phyloP scores from a whole-genome alignment of 64 coral and sea anemone species.

The Montipora foliosa region DNA sequence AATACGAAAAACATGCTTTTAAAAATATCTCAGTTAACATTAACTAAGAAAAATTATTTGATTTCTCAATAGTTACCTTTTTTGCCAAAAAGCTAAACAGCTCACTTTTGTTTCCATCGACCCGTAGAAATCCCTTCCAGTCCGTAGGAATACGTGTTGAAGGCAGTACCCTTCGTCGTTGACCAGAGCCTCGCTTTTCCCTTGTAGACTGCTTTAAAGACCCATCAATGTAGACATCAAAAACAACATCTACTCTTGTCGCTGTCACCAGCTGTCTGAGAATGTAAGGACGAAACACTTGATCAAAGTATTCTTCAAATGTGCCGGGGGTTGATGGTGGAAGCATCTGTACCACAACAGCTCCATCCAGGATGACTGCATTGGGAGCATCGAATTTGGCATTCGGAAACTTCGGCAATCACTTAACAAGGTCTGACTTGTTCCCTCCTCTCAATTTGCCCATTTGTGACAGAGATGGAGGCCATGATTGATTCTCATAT shows the following conservation, averaged over 20 bases:
- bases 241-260: conserved; percentile 40
- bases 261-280: conserved; percentile 32
- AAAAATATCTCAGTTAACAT: neutral
- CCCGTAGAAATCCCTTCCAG: conserved; percentile 43
- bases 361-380: conserved; percentile 62
- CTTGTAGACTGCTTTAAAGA: conserved; percentile 40
- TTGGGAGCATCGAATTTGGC: conserved; percentile 43
- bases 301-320: conserved; percentile 48
- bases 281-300: conserved; percentile 35
- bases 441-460: conserved; percentile 60
- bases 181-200: conserved; percentile 24
- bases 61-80: neutral
- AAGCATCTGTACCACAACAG: conserved; percentile 61
- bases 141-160: conserved; percentile 38
- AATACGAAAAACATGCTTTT: neutral
- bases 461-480: conserved; percentile 49
- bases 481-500: conserved; percentile 2
- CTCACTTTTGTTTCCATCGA: conserved; percentile 43
- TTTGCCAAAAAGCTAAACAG: conserved; percentile 24
- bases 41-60: too few relatives aligned
- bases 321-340: conserved; percentile 38
- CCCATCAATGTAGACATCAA: conserved; percentile 53
- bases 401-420: conserved; percentile 52
- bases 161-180: conserved; percentile 27
- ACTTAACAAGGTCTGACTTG: conserved; percentile 56